Percentiles rank a stretch among this genome's conserved stretches.
These are phyloP conservation scores for Rhabdomys pumilio DNA, from an alignment of 2,797 vertebrate species.

Conservation along the genomic window DNA sequence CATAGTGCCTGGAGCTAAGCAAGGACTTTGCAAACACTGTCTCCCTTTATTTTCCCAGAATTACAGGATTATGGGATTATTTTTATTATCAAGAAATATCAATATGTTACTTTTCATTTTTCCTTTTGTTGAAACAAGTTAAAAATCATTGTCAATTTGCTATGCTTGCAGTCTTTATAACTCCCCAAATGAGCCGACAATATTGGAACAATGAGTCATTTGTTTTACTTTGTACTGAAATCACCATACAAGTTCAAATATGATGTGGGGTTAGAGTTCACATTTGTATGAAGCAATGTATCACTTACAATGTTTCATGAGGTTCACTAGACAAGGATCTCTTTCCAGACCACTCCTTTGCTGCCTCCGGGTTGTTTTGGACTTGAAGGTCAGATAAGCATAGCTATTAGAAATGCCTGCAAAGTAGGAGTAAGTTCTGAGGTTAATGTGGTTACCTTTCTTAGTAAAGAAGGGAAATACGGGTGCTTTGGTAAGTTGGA, in stretches of 20 bases:
- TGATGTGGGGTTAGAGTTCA: constrained; percentile 11
- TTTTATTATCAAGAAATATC: constrained; percentile 46
- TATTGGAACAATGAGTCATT: constrained; percentile 4
- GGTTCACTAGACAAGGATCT: not conserved
- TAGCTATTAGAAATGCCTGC: not conserved
- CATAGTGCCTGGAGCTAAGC: constrained; percentile 1
- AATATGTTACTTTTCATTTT: constrained; percentile 23
- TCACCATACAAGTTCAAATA: constrained; percentile 64
- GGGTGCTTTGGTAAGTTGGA: constrained; percentile 7
- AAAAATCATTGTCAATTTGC: constrained; percentile 14
- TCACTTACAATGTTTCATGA: not conserved
- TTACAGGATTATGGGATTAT: constrained; percentile 58
- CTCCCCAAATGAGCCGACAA: constrained; percentile 16
- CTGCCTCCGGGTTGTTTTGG: not conserved
- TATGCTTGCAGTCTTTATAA: not conserved
- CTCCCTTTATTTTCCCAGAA: constrained; percentile 4
- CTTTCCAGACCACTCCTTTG: not conserved
- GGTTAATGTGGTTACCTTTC: constrained; percentile 43
- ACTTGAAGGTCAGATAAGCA: not conserved
- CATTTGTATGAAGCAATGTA: constrained; percentile 47
- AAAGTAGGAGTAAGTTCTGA: constrained; percentile 28
- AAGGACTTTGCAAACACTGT: constrained; percentile 24
- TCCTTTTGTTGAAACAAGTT: constrained; percentile 57
- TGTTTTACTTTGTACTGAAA: constrained; percentile 33
- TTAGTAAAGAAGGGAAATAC: constrained; percentile 24